These are phyloP conservation scores for Rhadinocentrus ornatus DNA, from an alignment of 2,797 vertebrate species.

Conservation along the genomic window DNA sequence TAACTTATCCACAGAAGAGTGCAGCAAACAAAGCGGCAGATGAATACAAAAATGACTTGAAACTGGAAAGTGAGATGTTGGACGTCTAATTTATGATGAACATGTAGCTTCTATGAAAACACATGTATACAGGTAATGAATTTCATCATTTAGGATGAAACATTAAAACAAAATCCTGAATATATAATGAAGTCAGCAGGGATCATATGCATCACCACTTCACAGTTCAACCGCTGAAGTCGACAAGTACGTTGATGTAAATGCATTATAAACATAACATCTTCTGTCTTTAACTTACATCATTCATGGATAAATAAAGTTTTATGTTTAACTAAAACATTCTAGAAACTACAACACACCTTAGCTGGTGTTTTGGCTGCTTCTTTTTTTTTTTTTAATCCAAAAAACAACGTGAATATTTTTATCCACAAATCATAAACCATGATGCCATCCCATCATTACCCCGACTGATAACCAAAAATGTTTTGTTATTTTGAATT, in stretches of 20 bases:
- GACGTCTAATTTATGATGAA: too few species aligned
- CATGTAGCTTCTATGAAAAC: too few species aligned
- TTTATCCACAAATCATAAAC: too few species aligned
- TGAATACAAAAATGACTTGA: not conserved
- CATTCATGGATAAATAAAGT: not conserved
- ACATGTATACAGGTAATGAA: too few species aligned
- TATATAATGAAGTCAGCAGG: not conserved
- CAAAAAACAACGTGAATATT: too few species aligned
- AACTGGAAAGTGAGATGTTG: not conserved
- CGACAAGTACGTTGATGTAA: not conserved
- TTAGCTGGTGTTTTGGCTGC: too few species aligned
- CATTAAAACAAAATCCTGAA: not conserved
- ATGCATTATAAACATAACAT: not conserved
- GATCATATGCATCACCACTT: not conserved
- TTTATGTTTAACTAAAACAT: not conserved
- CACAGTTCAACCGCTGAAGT: not conserved
- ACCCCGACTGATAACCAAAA: too few species aligned
- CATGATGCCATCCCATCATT: too few species aligned
- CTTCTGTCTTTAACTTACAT: not conserved
- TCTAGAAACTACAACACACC: not conserved
- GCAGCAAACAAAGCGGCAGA: not conserved
- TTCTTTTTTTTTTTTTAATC: too few species aligned
- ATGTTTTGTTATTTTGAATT: not conserved
- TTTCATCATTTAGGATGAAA: too few species aligned
- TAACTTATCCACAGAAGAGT: not conserved